Evolutionary conservation across 2,797 vertebrate genomes (phyloP).

Genomic region (Chrosomus eos): DNA sequence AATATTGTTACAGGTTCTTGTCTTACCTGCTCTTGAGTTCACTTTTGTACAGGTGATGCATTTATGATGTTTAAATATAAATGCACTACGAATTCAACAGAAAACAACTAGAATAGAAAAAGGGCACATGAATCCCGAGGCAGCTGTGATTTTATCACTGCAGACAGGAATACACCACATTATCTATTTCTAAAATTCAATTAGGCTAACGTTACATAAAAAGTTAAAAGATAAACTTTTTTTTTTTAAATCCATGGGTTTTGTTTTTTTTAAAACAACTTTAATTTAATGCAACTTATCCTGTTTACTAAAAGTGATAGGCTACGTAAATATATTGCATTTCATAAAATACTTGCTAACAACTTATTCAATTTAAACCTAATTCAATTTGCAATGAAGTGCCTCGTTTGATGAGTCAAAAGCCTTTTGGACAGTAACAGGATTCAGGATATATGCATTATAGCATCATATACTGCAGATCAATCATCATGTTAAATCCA

Average conservation of each 20-base stretch:
- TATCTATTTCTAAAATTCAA: constrained; percentile 45
- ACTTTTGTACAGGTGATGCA: background rate
- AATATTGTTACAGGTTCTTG: background rate
- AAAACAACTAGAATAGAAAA: background rate
- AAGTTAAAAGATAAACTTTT: background rate
- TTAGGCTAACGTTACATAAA: constrained; percentile 18
- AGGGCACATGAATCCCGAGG: background rate
- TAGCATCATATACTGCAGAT: background rate
- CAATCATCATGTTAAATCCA: background rate
- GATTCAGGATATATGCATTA: background rate
- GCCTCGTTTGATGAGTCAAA: background rate
- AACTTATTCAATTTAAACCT: background rate
- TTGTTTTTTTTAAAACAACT: too few relatives aligned
- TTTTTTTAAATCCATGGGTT: too few relatives aligned
- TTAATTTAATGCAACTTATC: constrained; percentile 8
- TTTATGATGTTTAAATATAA: background rate
- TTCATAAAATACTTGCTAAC: background rate
- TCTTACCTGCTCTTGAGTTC: background rate
- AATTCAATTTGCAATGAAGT: background rate
- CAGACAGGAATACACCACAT: constrained; percentile 17
- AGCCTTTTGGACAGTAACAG: background rate
- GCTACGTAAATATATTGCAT: background rate
- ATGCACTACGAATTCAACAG: background rate
- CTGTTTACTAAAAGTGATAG: background rate
- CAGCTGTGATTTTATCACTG: background rate